phyloP scores from a whole-genome alignment of 2,113 vertebrate species.

The Coryphaenoides rupestris region DNA sequence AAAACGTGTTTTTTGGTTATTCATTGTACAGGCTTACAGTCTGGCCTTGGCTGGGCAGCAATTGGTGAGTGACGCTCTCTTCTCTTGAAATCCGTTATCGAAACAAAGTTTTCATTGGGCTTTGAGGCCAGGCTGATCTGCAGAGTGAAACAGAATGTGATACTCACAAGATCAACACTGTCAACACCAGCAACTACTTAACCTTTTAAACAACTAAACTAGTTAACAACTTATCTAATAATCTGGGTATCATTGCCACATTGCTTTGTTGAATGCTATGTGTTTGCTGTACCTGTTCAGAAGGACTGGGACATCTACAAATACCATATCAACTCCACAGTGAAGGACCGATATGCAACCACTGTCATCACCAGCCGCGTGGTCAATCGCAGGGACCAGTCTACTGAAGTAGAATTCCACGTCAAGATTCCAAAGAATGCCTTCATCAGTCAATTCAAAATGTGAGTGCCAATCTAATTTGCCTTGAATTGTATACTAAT shows the following conservation, averaged over 20 bases:
- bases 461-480: conserved; percentile 70
- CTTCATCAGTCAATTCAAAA: conserved; percentile 91
- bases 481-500: not conserved
- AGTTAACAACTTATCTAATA: too few relatives aligned
- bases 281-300: not conserved
- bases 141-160: too few relatives aligned
- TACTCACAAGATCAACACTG: too few relatives aligned
- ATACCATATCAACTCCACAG: conserved; percentile 84
- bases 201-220: too few relatives aligned
- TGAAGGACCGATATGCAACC: conserved; percentile 86
- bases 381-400: conserved; percentile 73
- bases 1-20: too few relatives aligned
- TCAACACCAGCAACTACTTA: too few relatives aligned
- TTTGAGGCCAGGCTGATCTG: too few relatives aligned
- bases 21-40: too few relatives aligned
- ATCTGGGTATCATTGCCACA: not conserved
- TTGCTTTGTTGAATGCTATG: not conserved
- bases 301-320: conserved; percentile 78
- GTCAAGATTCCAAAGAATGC: conserved; percentile 91
- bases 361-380: conserved; percentile 87
- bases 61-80: too few relatives aligned
- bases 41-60: too few relatives aligned
- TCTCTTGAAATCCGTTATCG: too few relatives aligned
- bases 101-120: too few relatives aligned
- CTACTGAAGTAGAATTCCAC: conserved; percentile 83